These are phyloP conservation scores for Dioctria rufipes DNA, from an alignment of 2,888 invertebrate genomes.

Conservation along the genomic window DNA sequence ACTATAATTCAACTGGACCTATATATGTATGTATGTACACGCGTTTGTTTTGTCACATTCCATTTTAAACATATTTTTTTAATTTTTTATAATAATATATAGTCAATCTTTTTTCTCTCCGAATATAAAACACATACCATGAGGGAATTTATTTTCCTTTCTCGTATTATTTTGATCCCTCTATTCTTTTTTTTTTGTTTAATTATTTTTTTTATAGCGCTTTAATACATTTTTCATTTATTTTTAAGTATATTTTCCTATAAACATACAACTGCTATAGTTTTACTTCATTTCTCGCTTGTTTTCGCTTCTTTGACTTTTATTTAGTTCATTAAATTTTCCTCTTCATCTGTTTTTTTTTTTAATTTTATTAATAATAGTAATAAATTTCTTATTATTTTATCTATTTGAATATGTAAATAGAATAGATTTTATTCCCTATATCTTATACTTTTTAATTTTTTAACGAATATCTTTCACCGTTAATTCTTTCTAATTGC, in stretches of 20 bases:
- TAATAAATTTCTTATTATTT: constrained; percentile 62
- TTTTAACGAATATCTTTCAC: constrained; percentile 71
- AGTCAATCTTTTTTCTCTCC: constrained; percentile 80
- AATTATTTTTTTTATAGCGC: constrained; percentile 40
- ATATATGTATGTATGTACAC: constrained; percentile 62
- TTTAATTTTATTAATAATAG: constrained; percentile 56
- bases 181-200: constrained; percentile 30
- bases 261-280: constrained; percentile 66
- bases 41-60: constrained; percentile 62
- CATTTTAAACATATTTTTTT: not conserved
- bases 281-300: constrained; percentile 54
- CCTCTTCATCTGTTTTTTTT: too few relatives aligned
- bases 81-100: constrained; percentile 61
- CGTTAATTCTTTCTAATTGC: constrained; percentile 75
- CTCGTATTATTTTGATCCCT: constrained; percentile 36
- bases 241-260: constrained; percentile 48
- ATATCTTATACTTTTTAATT: constrained; percentile 61
- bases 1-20: constrained; percentile 59
- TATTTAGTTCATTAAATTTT: constrained; percentile 51
- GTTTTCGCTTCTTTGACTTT: constrained; percentile 42
- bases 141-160: constrained; percentile 37
- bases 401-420: constrained; percentile 74
- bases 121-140: constrained; percentile 67
- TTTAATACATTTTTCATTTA: constrained; percentile 39
- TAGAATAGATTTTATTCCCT: constrained; percentile 70